Percentiles rank a stretch among this genome's conserved stretches.
Conservation (phyloP, 2,888 invertebrate genomes). For the Lasioglossum leucozonium region DNA sequence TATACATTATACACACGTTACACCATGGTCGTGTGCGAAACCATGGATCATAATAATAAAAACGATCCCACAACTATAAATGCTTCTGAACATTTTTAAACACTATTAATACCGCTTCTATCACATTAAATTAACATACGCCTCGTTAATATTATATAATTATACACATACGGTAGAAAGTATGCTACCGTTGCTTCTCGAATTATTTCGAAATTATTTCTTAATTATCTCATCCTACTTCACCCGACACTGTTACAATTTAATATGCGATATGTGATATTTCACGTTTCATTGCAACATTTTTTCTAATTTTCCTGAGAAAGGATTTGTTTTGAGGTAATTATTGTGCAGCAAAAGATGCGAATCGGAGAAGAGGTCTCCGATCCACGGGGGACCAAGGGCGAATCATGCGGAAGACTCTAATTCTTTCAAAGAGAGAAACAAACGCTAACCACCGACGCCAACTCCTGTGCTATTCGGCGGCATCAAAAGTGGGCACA, state of each 20-base stretch:
- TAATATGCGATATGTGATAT: background rate
- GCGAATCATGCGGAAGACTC: too few species aligned
- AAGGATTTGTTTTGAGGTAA: background rate
- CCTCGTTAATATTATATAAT: background rate
- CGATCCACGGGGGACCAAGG: too few species aligned
- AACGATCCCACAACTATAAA: background rate
- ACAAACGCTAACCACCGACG: too few species aligned
- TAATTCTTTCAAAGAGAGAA: too few species aligned
- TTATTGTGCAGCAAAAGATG: background rate
- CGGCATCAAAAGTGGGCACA: too few species aligned
- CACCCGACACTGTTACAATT: background rate
- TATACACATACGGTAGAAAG: background rate
- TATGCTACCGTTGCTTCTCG: background rate
- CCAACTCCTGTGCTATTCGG: too few species aligned
- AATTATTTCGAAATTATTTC: constrained; percentile 1
- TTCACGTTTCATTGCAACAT: background rate
- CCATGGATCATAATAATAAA: background rate
- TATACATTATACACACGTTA: constrained; percentile 32
- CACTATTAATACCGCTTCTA: background rate
- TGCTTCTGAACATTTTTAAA: background rate
- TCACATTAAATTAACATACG: background rate
- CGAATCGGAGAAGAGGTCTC: background rate
- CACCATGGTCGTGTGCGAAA: background rate
- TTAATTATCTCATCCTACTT: background rate
- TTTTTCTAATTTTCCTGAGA: background rate